These are phyloP conservation scores for Hyaena hyaena DNA, from an alignment of 2,113 vertebrate species.

Conservation along the genomic window DNA sequence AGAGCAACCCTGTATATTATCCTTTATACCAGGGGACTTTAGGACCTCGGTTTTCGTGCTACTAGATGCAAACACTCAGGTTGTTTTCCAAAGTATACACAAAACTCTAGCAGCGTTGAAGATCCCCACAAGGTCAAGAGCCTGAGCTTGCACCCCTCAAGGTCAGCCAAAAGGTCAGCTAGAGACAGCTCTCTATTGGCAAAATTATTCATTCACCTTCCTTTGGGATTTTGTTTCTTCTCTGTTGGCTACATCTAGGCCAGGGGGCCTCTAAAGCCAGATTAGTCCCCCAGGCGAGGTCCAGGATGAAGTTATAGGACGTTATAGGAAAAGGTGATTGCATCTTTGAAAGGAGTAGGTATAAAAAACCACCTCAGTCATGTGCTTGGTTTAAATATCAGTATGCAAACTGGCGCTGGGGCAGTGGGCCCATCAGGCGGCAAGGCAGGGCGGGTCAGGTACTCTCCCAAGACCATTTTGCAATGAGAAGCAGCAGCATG, in stretches of 20 bases:
- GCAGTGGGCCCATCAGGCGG: too few relatives aligned
- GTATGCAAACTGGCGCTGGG: not conserved
- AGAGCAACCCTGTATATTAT: not conserved
- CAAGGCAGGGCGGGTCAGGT: not conserved
- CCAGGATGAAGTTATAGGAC: not conserved
- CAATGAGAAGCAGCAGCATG: not conserved
- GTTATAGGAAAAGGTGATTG: constrained; percentile 6
- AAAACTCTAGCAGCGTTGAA: not conserved
- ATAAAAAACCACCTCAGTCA: not conserved
- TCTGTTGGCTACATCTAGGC: not conserved
- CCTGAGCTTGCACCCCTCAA: not conserved
- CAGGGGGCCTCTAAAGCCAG: not conserved
- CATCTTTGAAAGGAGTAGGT: not conserved
- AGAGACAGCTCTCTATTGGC: not conserved
- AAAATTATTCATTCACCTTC: not conserved
- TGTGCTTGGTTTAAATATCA: constrained; percentile 53
- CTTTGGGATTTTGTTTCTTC: not conserved
- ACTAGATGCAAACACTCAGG: constrained; percentile 9
- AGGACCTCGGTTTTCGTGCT: not conserved
- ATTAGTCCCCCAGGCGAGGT: not conserved
- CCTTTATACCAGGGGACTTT: constrained; percentile 23
- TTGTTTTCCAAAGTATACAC: constrained; percentile 34
- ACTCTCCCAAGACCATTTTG: not conserved
- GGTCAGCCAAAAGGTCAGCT: not conserved
- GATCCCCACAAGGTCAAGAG: not conserved